Percentiles rank a stretch among this genome's conserved stretches.
Conservation (phyloP, 2,888 invertebrate genomes). For the Yponomeuta sedellus region DNA sequence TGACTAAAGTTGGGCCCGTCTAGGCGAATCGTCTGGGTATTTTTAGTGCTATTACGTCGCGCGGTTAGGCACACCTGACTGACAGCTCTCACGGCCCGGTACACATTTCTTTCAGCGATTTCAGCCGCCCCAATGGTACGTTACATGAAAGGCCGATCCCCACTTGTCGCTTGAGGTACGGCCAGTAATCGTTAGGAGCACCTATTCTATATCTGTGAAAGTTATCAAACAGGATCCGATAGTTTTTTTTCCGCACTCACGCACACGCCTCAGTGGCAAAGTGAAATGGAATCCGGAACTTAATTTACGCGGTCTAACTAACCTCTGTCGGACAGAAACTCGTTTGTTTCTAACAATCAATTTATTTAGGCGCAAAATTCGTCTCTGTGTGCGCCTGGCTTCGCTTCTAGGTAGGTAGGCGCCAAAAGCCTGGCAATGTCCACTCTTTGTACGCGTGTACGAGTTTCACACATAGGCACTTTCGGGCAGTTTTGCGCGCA, state of each 20-base stretch:
- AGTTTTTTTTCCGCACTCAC: not conserved
- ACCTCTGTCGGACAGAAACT: slow-evolving; percentile 38
- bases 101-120: slow-evolving; percentile 66
- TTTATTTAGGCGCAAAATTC: slow-evolving; percentile 57
- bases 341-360: slow-evolving; percentile 43
- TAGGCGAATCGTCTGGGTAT: slow-evolving; percentile 32
- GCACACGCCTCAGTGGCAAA: not conserved
- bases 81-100: slow-evolving; percentile 58
- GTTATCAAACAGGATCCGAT: slow-evolving; percentile 31
- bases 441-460: slow-evolving; percentile 58
- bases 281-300: slow-evolving; percentile 9
- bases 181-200: no score
- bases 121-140: slow-evolving; percentile 64
- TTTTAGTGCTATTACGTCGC: slow-evolving; percentile 49
- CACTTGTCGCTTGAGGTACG: slow-evolving; percentile 36
- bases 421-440: slow-evolving; percentile 42
- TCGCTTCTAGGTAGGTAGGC: not conserved
- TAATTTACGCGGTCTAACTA: slow-evolving; percentile 31
- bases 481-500: slow-evolving; percentile 21
- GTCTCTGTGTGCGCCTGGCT: slow-evolving; percentile 21
- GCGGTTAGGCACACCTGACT: slow-evolving; percentile 55
- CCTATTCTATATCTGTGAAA: slow-evolving; percentile 24
- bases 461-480: slow-evolving; percentile 58
- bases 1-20: slow-evolving; percentile 14
- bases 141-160: slow-evolving; percentile 60